phyloP scores from a whole-genome alignment of 2,888 invertebrate species.

The Sympetrum striolatum region DNA sequence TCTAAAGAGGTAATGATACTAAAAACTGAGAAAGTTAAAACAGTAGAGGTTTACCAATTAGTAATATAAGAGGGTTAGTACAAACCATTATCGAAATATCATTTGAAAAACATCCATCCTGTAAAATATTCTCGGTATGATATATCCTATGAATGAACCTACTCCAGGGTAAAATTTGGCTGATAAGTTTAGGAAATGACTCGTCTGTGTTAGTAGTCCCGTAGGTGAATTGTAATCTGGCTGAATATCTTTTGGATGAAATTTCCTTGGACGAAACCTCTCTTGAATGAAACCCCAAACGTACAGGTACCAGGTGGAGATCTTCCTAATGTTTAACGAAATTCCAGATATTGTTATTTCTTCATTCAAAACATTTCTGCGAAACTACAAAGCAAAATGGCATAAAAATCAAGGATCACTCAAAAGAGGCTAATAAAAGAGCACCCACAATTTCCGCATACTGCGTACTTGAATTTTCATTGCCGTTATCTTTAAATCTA shows the following conservation, averaged over 20 bases:
- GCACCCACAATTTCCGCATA: too few relatives aligned
- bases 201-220: not conserved
- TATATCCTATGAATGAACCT: not conserved
- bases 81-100: not conserved
- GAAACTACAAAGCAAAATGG: too few relatives aligned
- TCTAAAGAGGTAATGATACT: too few relatives aligned
- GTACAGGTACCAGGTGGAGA: not conserved
- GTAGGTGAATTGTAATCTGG: not conserved
- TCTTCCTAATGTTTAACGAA: not conserved
- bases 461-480: too few relatives aligned
- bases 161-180: not conserved
- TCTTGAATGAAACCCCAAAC: not conserved
- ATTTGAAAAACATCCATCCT: not conserved
- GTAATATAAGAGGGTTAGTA: too few relatives aligned
- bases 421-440: too few relatives aligned
- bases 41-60: too few relatives aligned
- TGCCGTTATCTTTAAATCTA: too few relatives aligned
- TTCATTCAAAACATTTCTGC: too few relatives aligned
- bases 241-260: not conserved
- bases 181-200: not conserved
- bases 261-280: not conserved
- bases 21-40: too few relatives aligned
- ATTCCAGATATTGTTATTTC: too few relatives aligned
- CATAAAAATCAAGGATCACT: too few relatives aligned
- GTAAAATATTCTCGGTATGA: not conserved